phyloP scores from a whole-genome alignment of 2,113 vertebrate species.

The Silurus asotus region DNA sequence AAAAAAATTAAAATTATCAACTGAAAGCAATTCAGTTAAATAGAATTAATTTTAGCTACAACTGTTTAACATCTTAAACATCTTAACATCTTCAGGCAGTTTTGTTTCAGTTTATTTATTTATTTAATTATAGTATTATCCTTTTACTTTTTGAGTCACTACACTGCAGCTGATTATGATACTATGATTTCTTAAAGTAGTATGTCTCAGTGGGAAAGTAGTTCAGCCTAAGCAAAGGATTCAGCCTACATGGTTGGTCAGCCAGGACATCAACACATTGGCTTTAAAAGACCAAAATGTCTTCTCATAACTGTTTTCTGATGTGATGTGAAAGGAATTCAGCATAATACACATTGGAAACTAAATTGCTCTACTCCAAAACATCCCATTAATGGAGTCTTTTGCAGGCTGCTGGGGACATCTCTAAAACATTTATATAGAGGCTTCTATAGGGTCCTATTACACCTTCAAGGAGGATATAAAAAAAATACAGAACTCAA shows the following conservation, averaged over 20 bases:
- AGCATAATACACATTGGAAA: neutral
- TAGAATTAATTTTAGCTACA: neutral
- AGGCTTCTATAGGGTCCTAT: constrained; percentile 14
- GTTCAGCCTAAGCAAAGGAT: constrained; percentile 8
- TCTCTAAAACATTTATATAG: constrained; percentile 21
- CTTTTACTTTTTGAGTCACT: neutral
- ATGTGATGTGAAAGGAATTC: constrained; percentile 2
- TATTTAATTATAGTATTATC: too few species aligned
- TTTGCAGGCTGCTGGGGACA: neutral
- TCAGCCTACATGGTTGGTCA: constrained; percentile 4
- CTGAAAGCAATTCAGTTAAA: neutral
- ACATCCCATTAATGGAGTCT: constrained; percentile 2
- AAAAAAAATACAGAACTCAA: constrained; percentile 38
- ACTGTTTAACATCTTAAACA: neutral
- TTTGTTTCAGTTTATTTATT: neutral
- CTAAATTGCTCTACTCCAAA: neutral
- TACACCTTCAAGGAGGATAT: constrained; percentile 24
- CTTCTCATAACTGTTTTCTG: neutral
- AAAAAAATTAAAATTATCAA: neutral
- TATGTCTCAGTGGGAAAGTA: constrained; percentile 19
- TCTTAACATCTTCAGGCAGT: neutral
- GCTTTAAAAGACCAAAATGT: neutral
- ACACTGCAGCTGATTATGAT: neutral
- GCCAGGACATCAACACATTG: neutral
- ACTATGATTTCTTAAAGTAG: neutral